Conservation (phyloP, 2,888 invertebrate species). For the Melanophora roralis region DNA sequence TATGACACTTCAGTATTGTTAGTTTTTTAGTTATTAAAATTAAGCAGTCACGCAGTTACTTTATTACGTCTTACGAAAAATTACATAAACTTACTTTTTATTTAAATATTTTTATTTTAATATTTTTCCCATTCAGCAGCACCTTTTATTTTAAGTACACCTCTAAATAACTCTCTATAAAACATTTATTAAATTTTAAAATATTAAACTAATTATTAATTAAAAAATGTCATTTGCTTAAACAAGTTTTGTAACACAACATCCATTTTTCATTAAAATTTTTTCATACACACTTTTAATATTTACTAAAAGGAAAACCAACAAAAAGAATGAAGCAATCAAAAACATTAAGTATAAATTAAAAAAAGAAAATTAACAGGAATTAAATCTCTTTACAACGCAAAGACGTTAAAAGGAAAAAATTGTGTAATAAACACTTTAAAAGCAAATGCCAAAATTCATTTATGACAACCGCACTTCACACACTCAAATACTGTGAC, state of each 20-base stretch:
- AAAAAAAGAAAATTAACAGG: constrained; percentile 5
- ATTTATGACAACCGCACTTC: background rate
- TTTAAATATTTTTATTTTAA: too few species aligned
- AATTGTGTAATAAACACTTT: constrained; percentile 3
- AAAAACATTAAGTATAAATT: background rate
- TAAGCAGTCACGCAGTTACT: too few species aligned
- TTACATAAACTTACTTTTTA: too few species aligned
- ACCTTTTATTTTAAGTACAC: background rate
- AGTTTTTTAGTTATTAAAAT: too few species aligned
- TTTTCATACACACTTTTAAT: background rate
- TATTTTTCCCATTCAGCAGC: background rate
- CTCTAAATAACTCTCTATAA: background rate
- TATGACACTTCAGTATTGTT: too few species aligned
- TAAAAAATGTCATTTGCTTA: background rate
- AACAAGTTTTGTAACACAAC: background rate
- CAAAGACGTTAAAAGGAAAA: background rate
- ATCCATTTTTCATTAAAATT: background rate
- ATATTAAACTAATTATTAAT: constrained; percentile 4
- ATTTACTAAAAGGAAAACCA: background rate
- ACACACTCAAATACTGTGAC: background rate
- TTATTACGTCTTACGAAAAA: too few species aligned
- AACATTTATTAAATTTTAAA: background rate
- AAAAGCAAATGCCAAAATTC: constrained; percentile 26
- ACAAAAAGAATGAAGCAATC: background rate
- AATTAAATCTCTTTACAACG: too few species aligned